A percentile compares a stretch with the other conserved stretches of the same genome.
Evolutionary conservation across 1,140 invertebrate genomes (phyloP).

Genomic region (Macrotrachela quadricornifera): DNA sequence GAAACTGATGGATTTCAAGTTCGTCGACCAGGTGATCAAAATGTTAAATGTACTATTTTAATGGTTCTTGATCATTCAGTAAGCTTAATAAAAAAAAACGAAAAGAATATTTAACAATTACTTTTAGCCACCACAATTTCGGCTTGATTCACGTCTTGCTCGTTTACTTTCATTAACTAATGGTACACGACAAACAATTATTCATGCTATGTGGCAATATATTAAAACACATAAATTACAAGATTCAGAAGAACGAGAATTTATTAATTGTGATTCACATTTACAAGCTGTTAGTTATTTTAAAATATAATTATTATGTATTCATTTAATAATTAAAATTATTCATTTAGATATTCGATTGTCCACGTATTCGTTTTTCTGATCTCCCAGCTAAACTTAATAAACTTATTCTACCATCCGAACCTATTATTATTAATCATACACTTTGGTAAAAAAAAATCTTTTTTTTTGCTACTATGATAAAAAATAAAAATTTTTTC

Average conservation of each 20-base stretch:
- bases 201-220: constrained; percentile 95
- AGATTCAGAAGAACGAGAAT: constrained; percentile 68
- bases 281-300: constrained; percentile 48
- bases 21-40: constrained; percentile 90
- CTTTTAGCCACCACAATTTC: constrained; percentile 68
- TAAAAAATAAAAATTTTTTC: too few relatives aligned
- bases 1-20: constrained; percentile 99
- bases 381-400: constrained; percentile 91
- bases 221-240: constrained; percentile 67
- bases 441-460: constrained; percentile 56
- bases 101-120: constrained; percentile 1
- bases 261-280: constrained; percentile 89
- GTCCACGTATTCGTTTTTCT: constrained; percentile 84
- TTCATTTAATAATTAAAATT: neutral
- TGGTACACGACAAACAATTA: constrained; percentile 46
- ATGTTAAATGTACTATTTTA: constrained; percentile 90
- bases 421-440: constrained; percentile 95
- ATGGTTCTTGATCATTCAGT: constrained; percentile 83
- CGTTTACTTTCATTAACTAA: constrained; percentile 86
- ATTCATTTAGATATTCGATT: constrained; percentile 52
- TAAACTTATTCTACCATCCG: constrained; percentile 77
- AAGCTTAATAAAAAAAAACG: constrained; percentile 37
- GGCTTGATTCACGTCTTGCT: constrained; percentile 78
- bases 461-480: constrained; percentile 11
- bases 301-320: neutral